These are phyloP conservation scores for Erethizon dorsatum DNA, from an alignment of 2,797 vertebrate species.

Conservation along the genomic window DNA sequence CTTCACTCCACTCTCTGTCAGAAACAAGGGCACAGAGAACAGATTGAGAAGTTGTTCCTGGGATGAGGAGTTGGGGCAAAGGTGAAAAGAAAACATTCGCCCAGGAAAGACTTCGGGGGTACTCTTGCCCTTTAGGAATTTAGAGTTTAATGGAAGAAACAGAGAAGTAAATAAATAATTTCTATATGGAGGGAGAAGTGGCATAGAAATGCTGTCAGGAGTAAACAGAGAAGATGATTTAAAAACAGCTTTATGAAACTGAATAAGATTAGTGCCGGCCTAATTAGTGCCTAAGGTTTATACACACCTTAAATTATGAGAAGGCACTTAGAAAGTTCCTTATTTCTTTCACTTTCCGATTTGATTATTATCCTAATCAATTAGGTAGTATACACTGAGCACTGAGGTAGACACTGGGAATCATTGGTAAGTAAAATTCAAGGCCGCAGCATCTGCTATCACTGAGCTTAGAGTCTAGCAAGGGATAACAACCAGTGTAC, in stretches of 20 bases:
- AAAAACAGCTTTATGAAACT: not conserved
- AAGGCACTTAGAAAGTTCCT: not conserved
- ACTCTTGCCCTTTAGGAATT: not conserved
- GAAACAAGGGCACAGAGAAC: not conserved
- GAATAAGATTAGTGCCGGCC: not conserved
- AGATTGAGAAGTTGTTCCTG: not conserved
- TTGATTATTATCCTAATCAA: constrained; percentile 7
- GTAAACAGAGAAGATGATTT: constrained; percentile 1
- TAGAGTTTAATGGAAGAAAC: constrained; percentile 2
- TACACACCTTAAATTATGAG: not conserved
- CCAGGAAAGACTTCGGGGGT: not conserved
- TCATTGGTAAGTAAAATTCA: constrained; percentile 50
- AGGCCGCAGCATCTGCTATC: not conserved
- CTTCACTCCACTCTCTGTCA: not conserved
- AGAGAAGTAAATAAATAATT: not conserved
- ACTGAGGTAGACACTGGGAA: not conserved
- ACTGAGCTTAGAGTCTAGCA: not conserved
- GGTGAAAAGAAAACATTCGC: not conserved
- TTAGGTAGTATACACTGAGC: not conserved
- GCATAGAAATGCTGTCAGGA: not conserved
- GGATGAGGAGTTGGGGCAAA: not conserved
- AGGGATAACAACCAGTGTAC: not conserved
- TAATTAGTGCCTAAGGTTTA: not conserved
- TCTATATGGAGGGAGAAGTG: not conserved
- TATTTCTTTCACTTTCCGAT: not conserved